Evolutionary conservation across 2,113 vertebrate species (phyloP).

Genomic region (Mesembrinibis cayennensis): DNA sequence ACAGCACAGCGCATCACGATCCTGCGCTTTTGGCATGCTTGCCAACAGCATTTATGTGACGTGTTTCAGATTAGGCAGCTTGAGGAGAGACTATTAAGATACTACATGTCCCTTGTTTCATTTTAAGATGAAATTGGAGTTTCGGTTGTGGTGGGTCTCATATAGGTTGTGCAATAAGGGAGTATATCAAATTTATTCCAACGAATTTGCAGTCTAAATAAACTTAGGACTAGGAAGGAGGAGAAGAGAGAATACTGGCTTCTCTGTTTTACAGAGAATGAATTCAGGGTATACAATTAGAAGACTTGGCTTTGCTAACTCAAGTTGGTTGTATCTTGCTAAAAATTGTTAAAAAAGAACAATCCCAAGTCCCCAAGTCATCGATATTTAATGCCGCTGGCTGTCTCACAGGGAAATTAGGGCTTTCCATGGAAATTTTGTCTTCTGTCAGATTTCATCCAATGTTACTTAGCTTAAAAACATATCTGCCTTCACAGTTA

Average conservation of each 20-base stretch:
- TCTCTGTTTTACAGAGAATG: background rate
- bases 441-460: background rate
- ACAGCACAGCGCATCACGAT: background rate
- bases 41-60: background rate
- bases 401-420: background rate
- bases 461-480: background rate
- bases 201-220: background rate
- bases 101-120: background rate
- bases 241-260: background rate
- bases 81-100: background rate
- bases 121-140: background rate
- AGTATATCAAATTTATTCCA: background rate
- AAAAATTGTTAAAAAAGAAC: background rate
- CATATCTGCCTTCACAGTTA: background rate
- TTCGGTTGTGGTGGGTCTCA: background rate
- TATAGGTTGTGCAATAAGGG: background rate
- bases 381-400: background rate
- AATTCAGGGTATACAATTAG: background rate
- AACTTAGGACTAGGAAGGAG: background rate
- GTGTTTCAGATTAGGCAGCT: background rate
- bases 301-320: background rate
- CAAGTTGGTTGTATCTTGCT: background rate
- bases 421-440: background rate
- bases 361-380: background rate
- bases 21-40: background rate